These are phyloP conservation scores for Gallinago stenura DNA, from an alignment of 2,797 vertebrate genomes.

Conservation along the genomic window DNA sequence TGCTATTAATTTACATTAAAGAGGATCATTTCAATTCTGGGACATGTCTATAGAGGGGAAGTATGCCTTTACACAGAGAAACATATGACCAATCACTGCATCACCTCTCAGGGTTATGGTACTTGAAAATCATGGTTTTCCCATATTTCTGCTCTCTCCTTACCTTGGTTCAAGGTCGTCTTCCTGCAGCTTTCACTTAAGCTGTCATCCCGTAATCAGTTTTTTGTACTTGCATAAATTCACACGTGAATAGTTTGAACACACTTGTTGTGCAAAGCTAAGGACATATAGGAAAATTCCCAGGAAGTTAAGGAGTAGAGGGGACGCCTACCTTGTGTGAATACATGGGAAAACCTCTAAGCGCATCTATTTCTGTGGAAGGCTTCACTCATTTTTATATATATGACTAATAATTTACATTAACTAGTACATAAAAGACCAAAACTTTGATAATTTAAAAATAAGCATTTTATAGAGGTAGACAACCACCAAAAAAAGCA, in stretches of 20 bases:
- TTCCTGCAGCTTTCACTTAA: neutral
- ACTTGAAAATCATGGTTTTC: neutral
- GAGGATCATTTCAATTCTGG: neutral
- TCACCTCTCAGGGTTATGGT: neutral
- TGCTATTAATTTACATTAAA: neutral
- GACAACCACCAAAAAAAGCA: neutral
- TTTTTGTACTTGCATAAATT: neutral
- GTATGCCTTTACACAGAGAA: neutral
- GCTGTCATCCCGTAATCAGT: neutral
- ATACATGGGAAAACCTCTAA: neutral
- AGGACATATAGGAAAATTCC: neutral
- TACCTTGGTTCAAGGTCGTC: neutral
- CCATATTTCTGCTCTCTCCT: neutral
- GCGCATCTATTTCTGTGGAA: neutral
- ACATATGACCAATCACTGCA: neutral
- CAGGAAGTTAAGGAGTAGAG: neutral
- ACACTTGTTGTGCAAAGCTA: neutral
- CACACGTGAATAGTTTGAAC: neutral
- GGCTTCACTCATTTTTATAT: neutral
- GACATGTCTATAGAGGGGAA: neutral
- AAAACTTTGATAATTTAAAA: neutral
- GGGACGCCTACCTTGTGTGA: neutral
- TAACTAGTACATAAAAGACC: neutral
- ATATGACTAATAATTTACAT: neutral
- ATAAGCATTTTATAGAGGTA: neutral